A percentile compares a stretch with the other conserved stretches of the same genome.
These are phyloP conservation scores for Upupa epops DNA, from an alignment of 2,113 vertebrate genomes.

Conservation along the genomic window DNA sequence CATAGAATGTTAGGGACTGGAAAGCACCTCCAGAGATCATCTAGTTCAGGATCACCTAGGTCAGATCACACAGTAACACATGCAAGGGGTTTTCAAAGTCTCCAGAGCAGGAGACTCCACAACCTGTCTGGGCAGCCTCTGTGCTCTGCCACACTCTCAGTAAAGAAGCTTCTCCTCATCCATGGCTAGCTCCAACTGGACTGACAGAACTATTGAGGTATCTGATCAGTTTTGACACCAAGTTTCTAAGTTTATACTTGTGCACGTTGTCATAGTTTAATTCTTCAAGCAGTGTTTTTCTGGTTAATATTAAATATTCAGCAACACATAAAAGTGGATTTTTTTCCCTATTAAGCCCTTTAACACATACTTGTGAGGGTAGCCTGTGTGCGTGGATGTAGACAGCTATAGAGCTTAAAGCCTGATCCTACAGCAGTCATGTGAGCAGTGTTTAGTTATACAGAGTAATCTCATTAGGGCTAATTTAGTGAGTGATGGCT, in stretches of 20 bases:
- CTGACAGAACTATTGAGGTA: background rate
- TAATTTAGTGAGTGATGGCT: background rate
- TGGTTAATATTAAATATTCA: background rate
- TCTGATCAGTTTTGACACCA: background rate
- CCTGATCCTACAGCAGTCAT: background rate
- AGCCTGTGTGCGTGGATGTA: background rate
- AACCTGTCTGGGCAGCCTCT: too few species aligned
- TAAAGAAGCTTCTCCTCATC: too few species aligned
- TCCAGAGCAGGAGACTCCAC: too few species aligned
- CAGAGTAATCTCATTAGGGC: background rate
- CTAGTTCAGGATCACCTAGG: too few species aligned
- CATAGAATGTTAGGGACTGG: too few species aligned
- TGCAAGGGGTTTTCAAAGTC: too few species aligned
- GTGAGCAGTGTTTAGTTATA: constrained; percentile 28
- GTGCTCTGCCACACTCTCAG: too few species aligned
- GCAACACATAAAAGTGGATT: background rate
- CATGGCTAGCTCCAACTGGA: background rate
- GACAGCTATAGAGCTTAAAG: background rate
- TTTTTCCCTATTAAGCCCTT: background rate
- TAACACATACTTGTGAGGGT: background rate
- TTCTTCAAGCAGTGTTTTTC: background rate
- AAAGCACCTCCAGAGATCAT: too few species aligned
- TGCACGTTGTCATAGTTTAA: background rate
- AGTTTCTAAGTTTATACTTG: background rate
- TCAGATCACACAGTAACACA: too few species aligned